These are phyloP conservation scores for Heliconius cydno DNA, from an alignment of 2,888 invertebrate genomes.

Conservation along the genomic window DNA sequence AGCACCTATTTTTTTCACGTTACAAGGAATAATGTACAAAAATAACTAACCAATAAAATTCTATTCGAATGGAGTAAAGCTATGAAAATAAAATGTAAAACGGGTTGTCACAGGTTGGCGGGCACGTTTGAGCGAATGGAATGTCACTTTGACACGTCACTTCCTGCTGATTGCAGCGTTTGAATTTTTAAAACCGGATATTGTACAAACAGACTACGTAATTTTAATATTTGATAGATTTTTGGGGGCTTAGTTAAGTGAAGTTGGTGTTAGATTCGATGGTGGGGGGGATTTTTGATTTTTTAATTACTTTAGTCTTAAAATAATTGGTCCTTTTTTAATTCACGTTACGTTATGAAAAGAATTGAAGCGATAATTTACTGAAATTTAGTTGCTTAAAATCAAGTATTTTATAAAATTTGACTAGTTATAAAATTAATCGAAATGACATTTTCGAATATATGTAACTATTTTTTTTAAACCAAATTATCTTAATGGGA, in stretches of 20 bases:
- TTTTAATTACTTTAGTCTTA: too few relatives aligned
- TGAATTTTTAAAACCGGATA: slow-evolving; percentile 60
- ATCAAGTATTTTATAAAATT: too few relatives aligned
- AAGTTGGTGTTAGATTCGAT: not conserved
- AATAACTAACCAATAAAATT: slow-evolving; percentile 15
- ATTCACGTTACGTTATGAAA: too few relatives aligned
- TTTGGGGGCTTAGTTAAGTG: not conserved
- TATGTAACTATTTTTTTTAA: not conserved
- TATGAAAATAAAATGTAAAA: slow-evolving; percentile 33
- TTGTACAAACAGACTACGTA: slow-evolving; percentile 63
- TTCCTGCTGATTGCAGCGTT: slow-evolving; percentile 48
- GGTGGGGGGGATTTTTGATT: too few relatives aligned
- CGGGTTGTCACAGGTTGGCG: slow-evolving; percentile 29
- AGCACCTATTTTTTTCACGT: not conserved
- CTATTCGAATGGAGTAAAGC: slow-evolving; percentile 10
- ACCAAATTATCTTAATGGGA: too few relatives aligned
- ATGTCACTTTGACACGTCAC: slow-evolving; percentile 44
- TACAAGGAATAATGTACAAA: slow-evolving; percentile 4
- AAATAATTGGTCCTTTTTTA: too few relatives aligned
- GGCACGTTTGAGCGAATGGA: slow-evolving; percentile 36
- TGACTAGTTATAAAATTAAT: not conserved
- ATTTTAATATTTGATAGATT: slow-evolving; percentile 49
- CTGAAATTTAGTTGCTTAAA: too few relatives aligned
- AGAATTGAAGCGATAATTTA: too few relatives aligned
- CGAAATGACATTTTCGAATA: not conserved